A percentile compares a stretch with the other conserved stretches of the same genome.
Conservation (phyloP, 2,797 vertebrate species). For the Mus minutoides region DNA sequence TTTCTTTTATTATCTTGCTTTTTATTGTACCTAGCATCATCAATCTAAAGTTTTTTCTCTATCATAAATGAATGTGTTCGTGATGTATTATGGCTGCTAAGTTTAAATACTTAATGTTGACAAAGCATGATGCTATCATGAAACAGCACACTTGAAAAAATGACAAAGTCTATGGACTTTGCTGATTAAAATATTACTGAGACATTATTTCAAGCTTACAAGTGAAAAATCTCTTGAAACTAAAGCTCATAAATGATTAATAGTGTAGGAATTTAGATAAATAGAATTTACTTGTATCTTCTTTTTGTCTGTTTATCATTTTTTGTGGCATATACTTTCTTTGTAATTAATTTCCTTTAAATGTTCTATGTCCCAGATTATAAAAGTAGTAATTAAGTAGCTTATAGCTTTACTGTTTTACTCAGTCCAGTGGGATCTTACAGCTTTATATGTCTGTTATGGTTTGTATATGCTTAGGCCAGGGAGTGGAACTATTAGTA, state of each 20-base stretch:
- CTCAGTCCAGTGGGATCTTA: no score
- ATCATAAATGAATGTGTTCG: not conserved
- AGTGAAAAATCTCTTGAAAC: not conserved
- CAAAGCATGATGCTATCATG: not conserved
- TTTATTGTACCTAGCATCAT: not conserved
- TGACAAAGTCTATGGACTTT: not conserved
- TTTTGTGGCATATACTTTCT: not conserved
- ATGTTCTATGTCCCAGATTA: not conserved
- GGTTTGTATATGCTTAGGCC: no score
- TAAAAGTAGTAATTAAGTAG: not conserved
- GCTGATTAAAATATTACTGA: not conserved
- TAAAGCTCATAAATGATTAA: not conserved
- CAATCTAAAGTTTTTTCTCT: not conserved
- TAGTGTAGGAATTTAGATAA: not conserved
- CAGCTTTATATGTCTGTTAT: not conserved
- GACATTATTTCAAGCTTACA: not conserved
- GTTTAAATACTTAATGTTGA: not conserved
- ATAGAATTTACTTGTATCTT: not conserved
- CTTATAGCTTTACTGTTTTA: not conserved
- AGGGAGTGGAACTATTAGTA: no score
- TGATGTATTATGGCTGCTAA: not conserved
- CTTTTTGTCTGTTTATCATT: not conserved
- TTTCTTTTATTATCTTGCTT: not conserved
- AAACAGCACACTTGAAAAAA: not conserved
- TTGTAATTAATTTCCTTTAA: not conserved